Base-by-base conservation (phyloP, 1,140 invertebrate species). In the Cherax quadricarinatus region DNA sequence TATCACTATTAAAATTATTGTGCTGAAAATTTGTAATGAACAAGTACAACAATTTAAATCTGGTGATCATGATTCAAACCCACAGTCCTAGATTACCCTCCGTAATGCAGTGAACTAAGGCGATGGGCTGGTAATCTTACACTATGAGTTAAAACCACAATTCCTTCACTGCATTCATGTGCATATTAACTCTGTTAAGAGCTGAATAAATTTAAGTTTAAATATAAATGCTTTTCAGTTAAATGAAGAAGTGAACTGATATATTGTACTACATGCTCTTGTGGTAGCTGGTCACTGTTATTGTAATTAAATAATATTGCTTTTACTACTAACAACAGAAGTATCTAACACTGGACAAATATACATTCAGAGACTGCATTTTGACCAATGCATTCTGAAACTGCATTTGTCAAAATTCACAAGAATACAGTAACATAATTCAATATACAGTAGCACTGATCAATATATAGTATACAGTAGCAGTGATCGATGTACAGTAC, bases 401-500 rank as follows among this genome's bases (percentile, higher is more conserved):
- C 10, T 24, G 57, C n/a, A 83, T n/a, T 51, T 24, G 24, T 57
- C 12, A 81, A 83, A 83, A 12, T 24, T 83, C 12, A 60, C 30
- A 82, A 16, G 16, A 30, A 51, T 83, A 83, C 81, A 81, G 79
- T 5, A 83, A 57, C 81, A 83, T 16, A 83, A 83, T 57, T 24
- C n/a, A 83, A 57, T 83, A 30, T 83, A 60, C 49, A 83, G 57
- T 51, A 83, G 51, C 81, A 83, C 81, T 83, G 81, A 83, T 51
- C 81, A 60, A 83, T 57, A 57, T 83, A 83, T n/a, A n/a, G n/a
- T 83, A 30, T 83, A 60, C 49, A 83, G 57, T 51, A 83, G 51
- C 81, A 83, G 53, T 83, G 81, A 83, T 51, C 81, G 57, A 83
- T 57, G 24, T 83, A 83, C n/a, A n/a, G n/a, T n/a, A n/a, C n/a